Conservation (phyloP, 2,888 invertebrate species). For the Pyrocoelia pectoralis region DNA sequence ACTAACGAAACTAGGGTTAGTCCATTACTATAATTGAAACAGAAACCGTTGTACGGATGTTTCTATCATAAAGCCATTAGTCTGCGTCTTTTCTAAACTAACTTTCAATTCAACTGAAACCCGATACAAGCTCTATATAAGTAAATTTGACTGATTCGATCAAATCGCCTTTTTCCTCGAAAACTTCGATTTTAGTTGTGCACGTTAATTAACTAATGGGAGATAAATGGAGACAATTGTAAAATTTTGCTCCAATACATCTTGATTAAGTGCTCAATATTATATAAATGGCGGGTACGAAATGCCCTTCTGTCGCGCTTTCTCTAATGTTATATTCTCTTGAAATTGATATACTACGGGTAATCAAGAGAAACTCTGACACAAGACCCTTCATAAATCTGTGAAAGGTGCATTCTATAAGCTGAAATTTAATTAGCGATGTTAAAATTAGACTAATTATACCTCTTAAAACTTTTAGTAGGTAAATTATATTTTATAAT, state of each 20-base stretch:
- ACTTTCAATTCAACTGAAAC: conserved; percentile 39
- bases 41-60: conserved; percentile 38
- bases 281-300: conserved; percentile 15
- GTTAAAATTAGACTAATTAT: neutral
- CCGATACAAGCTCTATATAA: conserved; percentile 27
- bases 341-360: conserved; percentile 25
- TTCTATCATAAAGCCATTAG: conserved; percentile 41
- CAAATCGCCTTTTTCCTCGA: neutral
- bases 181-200: too few species aligned
- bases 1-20: conserved; percentile 20
- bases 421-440: neutral
- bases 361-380: conserved; percentile 26
- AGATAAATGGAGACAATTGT: neutral
- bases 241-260: conserved; percentile 14
- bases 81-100: conserved; percentile 33
- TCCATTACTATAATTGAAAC: conserved; percentile 40
- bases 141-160: conserved; percentile 23
- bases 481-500: neutral
- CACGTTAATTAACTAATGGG: too few species aligned
- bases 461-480: neutral
- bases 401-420: neutral
- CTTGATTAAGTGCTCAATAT: conserved; percentile 27
- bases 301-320: conserved; percentile 21
- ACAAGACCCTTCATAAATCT: conserved; percentile 11
- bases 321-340: conserved; percentile 17